phyloP scores from a whole-genome alignment of 2,888 invertebrate genomes.

The Tiphia femorata region DNA sequence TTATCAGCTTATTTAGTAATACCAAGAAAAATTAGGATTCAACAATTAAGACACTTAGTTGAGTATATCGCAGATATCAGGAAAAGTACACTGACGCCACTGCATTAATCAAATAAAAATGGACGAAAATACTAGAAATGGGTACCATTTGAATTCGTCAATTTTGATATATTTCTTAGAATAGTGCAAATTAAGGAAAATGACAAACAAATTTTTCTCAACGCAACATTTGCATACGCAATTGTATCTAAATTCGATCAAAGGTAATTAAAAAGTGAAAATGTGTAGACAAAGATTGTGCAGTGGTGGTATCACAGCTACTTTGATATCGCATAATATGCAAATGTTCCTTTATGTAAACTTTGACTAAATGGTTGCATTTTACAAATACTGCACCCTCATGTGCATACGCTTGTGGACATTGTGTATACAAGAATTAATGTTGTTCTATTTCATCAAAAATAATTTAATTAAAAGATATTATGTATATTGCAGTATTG shows the following conservation, averaged over 20 bases:
- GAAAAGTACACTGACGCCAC: conserved; percentile 46
- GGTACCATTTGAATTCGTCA: not conserved
- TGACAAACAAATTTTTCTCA: too few relatives aligned
- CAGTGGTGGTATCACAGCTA: conserved; percentile 50
- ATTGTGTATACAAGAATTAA: conserved; percentile 20
- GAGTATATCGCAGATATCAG: conserved; percentile 49
- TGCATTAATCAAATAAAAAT: conserved; percentile 7
- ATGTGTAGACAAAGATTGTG: conserved; percentile 15
- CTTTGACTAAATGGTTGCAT: conserved; percentile 22
- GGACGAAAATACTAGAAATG: not conserved
- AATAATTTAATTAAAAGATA: conserved; percentile 4
- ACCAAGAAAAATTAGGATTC: conserved; percentile 49
- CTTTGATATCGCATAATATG: conserved; percentile 48
- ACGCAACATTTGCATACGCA: too few relatives aligned
- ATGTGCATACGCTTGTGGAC: conserved; percentile 5
- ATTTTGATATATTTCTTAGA: not conserved
- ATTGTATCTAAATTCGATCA: too few relatives aligned
- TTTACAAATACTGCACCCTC: conserved; percentile 21
- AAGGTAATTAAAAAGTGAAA: not conserved
- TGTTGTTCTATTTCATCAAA: conserved; percentile 1
- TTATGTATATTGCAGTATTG: not conserved
- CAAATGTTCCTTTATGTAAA: conserved; percentile 22
- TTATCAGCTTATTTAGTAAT: conserved; percentile 23
- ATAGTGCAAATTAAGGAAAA: not conserved
- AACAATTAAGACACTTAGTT: conserved; percentile 60